Conservation (phyloP, 2,113 vertebrate genomes). For the Macquaria ambigua region DNA sequence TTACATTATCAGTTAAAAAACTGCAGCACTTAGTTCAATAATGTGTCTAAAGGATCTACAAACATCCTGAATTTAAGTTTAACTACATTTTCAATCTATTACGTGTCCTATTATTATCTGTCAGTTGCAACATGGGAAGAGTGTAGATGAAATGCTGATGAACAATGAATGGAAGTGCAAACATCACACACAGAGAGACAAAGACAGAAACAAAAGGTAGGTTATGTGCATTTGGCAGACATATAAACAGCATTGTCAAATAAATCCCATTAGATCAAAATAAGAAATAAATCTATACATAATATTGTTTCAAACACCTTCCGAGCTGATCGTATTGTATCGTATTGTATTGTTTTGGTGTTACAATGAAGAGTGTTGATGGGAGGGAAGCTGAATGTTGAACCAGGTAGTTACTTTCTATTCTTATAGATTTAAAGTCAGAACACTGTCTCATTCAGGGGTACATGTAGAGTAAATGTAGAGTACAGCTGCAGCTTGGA, state of each 20-base stretch:
- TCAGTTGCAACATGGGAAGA: not conserved
- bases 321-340: not conserved
- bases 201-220: not conserved
- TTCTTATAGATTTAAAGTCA: not conserved
- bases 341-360: not conserved
- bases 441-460: not conserved
- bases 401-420: not conserved
- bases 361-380: not conserved
- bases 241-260: conserved; percentile 6
- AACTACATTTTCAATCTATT: not conserved
- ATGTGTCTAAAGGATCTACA: not conserved
- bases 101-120: not conserved
- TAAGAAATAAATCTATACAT: conserved; percentile 16
- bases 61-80: not conserved
- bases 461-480: not conserved
- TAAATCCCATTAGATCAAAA: conserved; percentile 20
- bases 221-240: conserved; percentile 30
- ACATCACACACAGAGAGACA: not conserved
- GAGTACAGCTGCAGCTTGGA: conserved; percentile 11
- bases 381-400: not conserved
- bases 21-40: not conserved
- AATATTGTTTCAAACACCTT: not conserved
- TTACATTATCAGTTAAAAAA: not conserved
- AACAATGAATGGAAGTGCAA: not conserved
- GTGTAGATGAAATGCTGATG: not conserved